Base-by-base conservation (phyloP, 1,140 invertebrate species). In the Drosophila triauraria region DNA sequence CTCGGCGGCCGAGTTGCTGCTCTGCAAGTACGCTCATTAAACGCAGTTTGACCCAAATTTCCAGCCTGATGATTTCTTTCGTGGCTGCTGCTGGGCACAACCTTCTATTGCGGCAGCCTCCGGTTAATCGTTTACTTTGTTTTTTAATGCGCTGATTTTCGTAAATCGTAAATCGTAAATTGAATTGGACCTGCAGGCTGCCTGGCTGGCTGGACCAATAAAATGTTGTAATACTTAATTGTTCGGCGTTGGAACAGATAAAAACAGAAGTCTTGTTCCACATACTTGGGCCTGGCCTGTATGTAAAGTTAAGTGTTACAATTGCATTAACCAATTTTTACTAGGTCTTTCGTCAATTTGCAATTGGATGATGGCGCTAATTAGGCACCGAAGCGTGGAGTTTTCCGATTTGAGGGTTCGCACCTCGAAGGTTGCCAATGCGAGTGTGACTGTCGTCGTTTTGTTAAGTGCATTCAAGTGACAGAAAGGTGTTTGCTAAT, bases 291-390 rank as follows among this genome's bases (percentile, higher is more conserved):
- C 67, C 27, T 30, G 27, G 27, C 27, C 27, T 6, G 65, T 70
- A 68, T 61, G 86, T 90, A 90, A 90, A 90, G 85, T 91, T 85
- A 90, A 90, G 85, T 90, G 86, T 86, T 74, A 60, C 65, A 78
- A 80, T 79, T 84, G 76, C 69, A 53, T 88, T 70, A 59, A 75
- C 71, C 80, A 88, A 87, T 88, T 83, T 80, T 86, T 68, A 67
- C 68, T 53, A 51, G 48, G 56, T 78, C 61, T 76, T 78, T 67
- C 77, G 71, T 80, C 80, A 80, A 88, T 83, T 70, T 60, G 69
- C 57, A 25, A 47, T 72, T 54, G 53, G 42, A 44, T 40, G 46
- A 40, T 48, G 38, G 61, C 54, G 71, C 72, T 87, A 90, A 90
- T 84, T 88, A 84, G 68, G 60, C 80, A 88, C 51, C 77, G 54